phyloP scores from a whole-genome alignment of 2,797 vertebrate genomes.

The Acanthurus tractus region DNA sequence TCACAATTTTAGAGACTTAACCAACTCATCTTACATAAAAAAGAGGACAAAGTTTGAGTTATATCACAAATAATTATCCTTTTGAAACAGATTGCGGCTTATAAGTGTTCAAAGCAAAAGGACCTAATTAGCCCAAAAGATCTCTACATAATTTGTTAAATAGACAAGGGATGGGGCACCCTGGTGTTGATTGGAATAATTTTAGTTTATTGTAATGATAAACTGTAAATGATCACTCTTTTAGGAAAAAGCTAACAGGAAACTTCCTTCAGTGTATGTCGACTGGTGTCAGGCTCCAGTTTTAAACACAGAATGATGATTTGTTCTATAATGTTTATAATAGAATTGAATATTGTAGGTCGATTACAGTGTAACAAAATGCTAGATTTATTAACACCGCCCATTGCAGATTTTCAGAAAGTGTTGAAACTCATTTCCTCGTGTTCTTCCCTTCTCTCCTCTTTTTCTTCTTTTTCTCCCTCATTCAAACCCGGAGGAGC shows the following conservation, averaged over 20 bases:
- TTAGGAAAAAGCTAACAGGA: constrained; percentile 10
- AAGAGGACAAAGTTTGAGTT: constrained; percentile 16
- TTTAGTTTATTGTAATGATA: constrained; percentile 5
- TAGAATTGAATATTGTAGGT: constrained; percentile 19
- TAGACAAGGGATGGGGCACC: constrained; percentile 1
- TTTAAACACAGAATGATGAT: background rate
- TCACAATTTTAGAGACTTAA: constrained; percentile 40
- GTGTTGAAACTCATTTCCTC: constrained; percentile 20
- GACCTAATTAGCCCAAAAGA: constrained; percentile 2
- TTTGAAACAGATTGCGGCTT: background rate
- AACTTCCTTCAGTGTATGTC: constrained; percentile 18
- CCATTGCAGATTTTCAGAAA: constrained; percentile 35
- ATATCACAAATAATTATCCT: constrained; percentile 16
- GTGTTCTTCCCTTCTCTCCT: constrained; percentile 12
- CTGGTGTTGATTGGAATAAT: constrained; percentile 21
- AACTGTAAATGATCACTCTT: constrained; percentile 4
- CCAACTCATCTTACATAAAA: constrained; percentile 41
- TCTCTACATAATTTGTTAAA: constrained; percentile 18
- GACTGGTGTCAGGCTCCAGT: background rate
- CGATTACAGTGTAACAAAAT: constrained; percentile 17
- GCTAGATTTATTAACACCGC: constrained; percentile 15
- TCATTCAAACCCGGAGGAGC: background rate
- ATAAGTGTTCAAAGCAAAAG: background rate
- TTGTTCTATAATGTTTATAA: constrained; percentile 16
- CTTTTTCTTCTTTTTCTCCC: constrained; percentile 1